Percentiles rank a stretch among this genome's conserved stretches.
These are phyloP conservation scores for Sterna hirundo DNA, from an alignment of 2,113 vertebrate genomes.

Conservation along the genomic window DNA sequence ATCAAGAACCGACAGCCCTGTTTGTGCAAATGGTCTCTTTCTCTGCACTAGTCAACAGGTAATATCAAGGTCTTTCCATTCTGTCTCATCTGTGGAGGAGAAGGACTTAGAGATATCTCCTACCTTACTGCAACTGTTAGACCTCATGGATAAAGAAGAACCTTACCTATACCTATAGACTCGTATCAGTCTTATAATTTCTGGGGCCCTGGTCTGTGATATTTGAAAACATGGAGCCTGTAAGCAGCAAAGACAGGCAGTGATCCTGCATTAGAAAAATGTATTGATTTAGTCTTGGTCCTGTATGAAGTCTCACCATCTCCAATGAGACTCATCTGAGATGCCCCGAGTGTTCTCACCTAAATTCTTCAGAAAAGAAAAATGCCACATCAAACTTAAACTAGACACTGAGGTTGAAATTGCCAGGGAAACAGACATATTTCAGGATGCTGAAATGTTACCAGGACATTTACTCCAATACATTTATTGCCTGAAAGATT, in stretches of 20 bases:
- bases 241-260: background rate
- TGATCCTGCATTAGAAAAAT: background rate
- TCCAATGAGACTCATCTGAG: background rate
- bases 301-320: background rate
- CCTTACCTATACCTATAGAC: rapidly evolving
- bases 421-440: background rate
- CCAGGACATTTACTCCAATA: background rate
- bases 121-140: background rate
- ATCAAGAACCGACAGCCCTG: background rate
- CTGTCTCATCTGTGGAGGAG: background rate
- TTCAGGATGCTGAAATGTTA: conserved; percentile 1
- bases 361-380: background rate
- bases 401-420: background rate
- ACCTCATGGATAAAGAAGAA: background rate
- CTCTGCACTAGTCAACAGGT: background rate
- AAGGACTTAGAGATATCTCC: background rate
- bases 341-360: background rate
- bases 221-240: background rate
- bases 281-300: background rate
- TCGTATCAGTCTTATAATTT: background rate
- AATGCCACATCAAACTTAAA: background rate
- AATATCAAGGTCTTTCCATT: background rate
- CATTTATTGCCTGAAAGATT: background rate
- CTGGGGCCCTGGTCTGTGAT: background rate
- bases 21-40: background rate